phyloP scores from a whole-genome alignment of 1,140 invertebrate species.

The Lordiphosa mommai region DNA sequence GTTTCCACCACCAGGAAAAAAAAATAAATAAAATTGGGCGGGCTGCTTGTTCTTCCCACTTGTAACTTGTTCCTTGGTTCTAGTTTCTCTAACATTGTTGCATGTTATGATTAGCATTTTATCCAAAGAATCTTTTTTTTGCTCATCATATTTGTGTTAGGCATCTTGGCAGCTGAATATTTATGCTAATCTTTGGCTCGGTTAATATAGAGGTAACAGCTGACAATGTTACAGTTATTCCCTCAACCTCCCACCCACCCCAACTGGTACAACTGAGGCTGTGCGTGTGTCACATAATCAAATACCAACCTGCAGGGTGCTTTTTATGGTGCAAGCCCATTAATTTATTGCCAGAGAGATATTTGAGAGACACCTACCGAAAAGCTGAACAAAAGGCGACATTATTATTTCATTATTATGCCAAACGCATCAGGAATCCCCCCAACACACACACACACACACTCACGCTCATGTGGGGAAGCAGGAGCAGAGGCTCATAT shows the following conservation, averaged over 20 bases:
- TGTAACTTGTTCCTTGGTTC: constrained; percentile 17
- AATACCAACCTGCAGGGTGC: constrained; percentile 46
- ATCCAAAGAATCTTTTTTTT: constrained; percentile 61
- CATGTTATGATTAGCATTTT: constrained; percentile 66
- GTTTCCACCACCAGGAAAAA: constrained; percentile 37
- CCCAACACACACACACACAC: constrained; percentile 17
- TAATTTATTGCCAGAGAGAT: constrained; percentile 66
- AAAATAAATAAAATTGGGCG: constrained; percentile 7
- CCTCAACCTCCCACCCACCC: not conserved
- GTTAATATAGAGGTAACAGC: constrained; percentile 53
- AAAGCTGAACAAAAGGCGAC: constrained; percentile 66
- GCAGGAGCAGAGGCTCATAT: constrained; percentile 15
- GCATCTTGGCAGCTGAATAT: constrained; percentile 44
- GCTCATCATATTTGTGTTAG: constrained; percentile 51
- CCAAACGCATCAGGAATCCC: constrained; percentile 60
- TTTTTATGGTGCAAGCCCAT: constrained; percentile 70
- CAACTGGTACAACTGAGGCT: constrained; percentile 39
- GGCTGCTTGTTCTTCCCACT: constrained; percentile 1
- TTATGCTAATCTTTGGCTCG: constrained; percentile 59
- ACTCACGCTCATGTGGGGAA: constrained; percentile 1
- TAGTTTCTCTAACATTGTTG: constrained; percentile 47
- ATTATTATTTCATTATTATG: constrained; percentile 79
- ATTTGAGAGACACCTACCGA: constrained; percentile 55
- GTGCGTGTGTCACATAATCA: constrained; percentile 57
- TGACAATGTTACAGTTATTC: constrained; percentile 32